phyloP scores from a whole-genome alignment of 30 jellyfish, hydroid and myxozoan species.

The Hydractinia symbiolongicarpus region DNA sequence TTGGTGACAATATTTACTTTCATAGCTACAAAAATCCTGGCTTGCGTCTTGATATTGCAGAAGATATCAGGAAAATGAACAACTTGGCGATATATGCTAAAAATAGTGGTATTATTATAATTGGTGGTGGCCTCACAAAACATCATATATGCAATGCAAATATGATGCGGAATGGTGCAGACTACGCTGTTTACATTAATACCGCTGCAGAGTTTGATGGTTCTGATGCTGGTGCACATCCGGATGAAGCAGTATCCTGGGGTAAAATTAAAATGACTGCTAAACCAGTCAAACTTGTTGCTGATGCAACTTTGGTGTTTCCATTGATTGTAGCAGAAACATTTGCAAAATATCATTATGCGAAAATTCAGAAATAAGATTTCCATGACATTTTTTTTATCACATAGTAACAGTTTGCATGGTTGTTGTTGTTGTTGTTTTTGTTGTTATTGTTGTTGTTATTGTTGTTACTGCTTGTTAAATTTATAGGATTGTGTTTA shows the following conservation, averaged over 20 bases:
- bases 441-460: too few species aligned
- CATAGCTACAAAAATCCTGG: constrained; percentile 88
- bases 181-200: constrained; percentile 86
- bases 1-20: constrained; percentile 91
- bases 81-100: constrained; percentile 69
- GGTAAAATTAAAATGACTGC: constrained; percentile 93
- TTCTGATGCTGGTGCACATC: constrained; percentile 98
- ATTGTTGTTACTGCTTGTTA: too few species aligned
- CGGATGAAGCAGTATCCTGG: constrained; percentile 99
- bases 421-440: too few species aligned
- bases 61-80: constrained; percentile 72
- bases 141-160: constrained; percentile 99
- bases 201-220: constrained; percentile 98
- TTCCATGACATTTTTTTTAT: not conserved
- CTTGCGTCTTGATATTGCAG: constrained; percentile 71
- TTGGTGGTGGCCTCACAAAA: constrained; percentile 97
- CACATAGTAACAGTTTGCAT: not conserved
- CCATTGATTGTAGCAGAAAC: constrained; percentile 98
- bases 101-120: constrained; percentile 89
- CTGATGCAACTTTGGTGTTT: constrained; percentile 93
- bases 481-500: too few species aligned
- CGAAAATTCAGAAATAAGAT: constrained; percentile 9
- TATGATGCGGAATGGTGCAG: constrained; percentile 99
- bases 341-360: constrained; percentile 70
- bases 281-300: constrained; percentile 92